A percentile compares a stretch with the other conserved stretches of the same genome.
Conservation (phyloP, 2,888 invertebrate species). For the Achlya flavicornis region DNA sequence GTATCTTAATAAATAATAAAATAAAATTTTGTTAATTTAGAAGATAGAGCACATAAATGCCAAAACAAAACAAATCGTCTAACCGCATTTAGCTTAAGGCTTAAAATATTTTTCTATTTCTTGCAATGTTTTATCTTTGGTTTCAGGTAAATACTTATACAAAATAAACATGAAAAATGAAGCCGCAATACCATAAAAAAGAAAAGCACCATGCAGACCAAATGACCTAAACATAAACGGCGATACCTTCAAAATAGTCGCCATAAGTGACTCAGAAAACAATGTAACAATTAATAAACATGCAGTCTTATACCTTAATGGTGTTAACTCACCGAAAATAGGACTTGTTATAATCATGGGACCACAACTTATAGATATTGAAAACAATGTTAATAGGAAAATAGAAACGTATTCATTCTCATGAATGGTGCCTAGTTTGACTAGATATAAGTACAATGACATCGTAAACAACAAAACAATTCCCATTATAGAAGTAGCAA, state of each 20-base stretch:
- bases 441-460: slow-evolving; percentile 47
- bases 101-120: slow-evolving; percentile 36
- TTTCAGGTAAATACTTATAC: slow-evolving; percentile 42
- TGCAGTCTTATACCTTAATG: slow-evolving; percentile 31
- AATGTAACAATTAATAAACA: slow-evolving; percentile 29
- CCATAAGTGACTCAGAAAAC: slow-evolving; percentile 24
- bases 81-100: background rate
- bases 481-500: slow-evolving; percentile 32
- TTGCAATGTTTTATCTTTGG: slow-evolving; percentile 40
- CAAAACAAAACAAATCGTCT: background rate
- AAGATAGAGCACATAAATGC: background rate
- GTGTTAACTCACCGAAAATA: slow-evolving; percentile 36
- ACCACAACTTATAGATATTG: slow-evolving; percentile 42
- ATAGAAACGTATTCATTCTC: slow-evolving; percentile 40
- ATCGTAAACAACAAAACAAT: slow-evolving; percentile 40
- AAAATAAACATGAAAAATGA: slow-evolving; percentile 32
- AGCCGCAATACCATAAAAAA: slow-evolving; percentile 35
- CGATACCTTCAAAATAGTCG: slow-evolving; percentile 32
- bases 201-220: slow-evolving; percentile 37
- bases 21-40: background rate
- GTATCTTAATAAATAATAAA: background rate
- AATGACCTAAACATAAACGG: slow-evolving; percentile 32
- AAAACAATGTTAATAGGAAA: slow-evolving; percentile 37
- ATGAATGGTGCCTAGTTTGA: slow-evolving; percentile 30
- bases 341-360: slow-evolving; percentile 38